Evolutionary conservation across 2,797 vertebrate genomes (phyloP).

Genomic region (Manis crassicaudata): DNA sequence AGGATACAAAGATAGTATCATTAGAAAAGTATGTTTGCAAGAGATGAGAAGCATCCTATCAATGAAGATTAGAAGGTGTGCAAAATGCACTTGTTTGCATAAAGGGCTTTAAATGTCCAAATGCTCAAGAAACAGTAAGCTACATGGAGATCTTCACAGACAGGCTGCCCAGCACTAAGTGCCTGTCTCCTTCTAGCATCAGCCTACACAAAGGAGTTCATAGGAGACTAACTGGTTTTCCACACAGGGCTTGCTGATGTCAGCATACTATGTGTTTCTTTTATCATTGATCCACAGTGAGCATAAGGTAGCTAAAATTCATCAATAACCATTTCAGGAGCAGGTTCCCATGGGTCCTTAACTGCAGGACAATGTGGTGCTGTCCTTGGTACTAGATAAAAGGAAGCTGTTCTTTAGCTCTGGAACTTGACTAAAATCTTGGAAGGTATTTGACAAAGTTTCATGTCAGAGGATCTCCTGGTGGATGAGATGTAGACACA

Average conservation of each 20-base stretch:
- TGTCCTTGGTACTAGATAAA: neutral
- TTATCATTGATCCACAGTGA: neutral
- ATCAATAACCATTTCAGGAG: neutral
- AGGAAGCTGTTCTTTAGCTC: neutral
- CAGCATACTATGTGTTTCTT: neutral
- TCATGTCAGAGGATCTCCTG: neutral
- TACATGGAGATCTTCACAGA: constrained; percentile 69
- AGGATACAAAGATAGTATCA: neutral
- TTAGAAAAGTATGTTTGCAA: neutral
- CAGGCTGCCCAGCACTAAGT: neutral
- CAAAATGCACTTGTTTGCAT: constrained; percentile 43
- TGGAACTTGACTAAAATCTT: neutral
- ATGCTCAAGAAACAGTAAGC: constrained; percentile 61
- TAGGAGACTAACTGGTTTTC: neutral
- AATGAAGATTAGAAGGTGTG: constrained; percentile 63
- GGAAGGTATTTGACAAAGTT: neutral
- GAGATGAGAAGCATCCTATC: constrained; percentile 47
- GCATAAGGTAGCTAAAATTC: neutral
- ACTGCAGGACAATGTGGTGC: neutral
- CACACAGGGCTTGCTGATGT: neutral
- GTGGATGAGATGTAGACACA: neutral
- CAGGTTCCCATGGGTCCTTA: neutral
- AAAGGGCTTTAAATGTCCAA: constrained; percentile 72
- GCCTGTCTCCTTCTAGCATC: constrained; percentile 9
- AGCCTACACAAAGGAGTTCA: constrained; percentile 33